phyloP scores from a whole-genome alignment of 2,888 invertebrate species.

The Chalcosyrphus nemorum region DNA sequence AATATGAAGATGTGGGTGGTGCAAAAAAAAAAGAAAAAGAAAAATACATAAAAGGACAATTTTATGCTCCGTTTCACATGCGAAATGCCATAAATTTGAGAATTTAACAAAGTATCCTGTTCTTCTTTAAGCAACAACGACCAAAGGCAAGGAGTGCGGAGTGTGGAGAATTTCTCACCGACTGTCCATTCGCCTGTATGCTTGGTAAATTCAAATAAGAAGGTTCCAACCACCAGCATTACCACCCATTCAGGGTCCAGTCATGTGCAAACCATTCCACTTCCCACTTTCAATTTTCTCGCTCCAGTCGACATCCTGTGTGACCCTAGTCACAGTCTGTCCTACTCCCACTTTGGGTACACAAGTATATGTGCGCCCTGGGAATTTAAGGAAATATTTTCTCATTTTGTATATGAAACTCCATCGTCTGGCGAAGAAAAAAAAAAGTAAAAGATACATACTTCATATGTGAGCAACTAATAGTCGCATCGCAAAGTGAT shows the following conservation, averaged over 20 bases:
- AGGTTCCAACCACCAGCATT: slow-evolving; percentile 26
- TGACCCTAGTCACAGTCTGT: slow-evolving; percentile 31
- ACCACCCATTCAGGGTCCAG: slow-evolving; percentile 35
- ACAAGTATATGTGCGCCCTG: slow-evolving; percentile 35
- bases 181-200: slow-evolving; percentile 31
- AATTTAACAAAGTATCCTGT: slow-evolving; percentile 61
- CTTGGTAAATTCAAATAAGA: slow-evolving; percentile 53
- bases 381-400: slow-evolving; percentile 68
- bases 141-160: slow-evolving; percentile 1
- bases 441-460: slow-evolving; percentile 22
- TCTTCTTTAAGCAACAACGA: background rate
- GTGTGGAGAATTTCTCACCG: slow-evolving; percentile 39
- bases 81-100: slow-evolving; percentile 69
- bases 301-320: slow-evolving; percentile 7
- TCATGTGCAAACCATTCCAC: slow-evolving; percentile 46
- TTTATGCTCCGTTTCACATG: slow-evolving; percentile 68
- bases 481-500: slow-evolving; percentile 21
- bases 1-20: slow-evolving; percentile 45
- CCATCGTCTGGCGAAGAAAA: slow-evolving; percentile 36
- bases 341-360: background rate
- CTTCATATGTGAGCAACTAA: slow-evolving; percentile 26
- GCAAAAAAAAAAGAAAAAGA: background rate
- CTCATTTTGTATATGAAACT: slow-evolving; percentile 53
- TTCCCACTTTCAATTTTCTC: slow-evolving; percentile 41
- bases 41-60: slow-evolving; percentile 62